Conservation (phyloP, 2,888 invertebrate genomes). For the Habroteleia sp. region DNA sequence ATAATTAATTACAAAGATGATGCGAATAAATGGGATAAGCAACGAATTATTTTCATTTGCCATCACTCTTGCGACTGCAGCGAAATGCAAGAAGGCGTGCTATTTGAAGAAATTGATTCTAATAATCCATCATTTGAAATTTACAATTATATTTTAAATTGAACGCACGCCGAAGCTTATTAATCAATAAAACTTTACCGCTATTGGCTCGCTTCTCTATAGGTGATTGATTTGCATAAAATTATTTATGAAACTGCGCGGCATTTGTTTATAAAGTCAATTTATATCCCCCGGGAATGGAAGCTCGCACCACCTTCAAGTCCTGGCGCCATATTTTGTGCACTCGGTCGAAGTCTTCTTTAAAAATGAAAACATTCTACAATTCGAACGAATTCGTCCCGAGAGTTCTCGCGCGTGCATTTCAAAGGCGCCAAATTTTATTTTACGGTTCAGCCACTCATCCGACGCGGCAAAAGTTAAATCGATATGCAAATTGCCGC, state of each 20-base stretch:
- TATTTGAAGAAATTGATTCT: too few relatives aligned
- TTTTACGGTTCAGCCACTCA: too few relatives aligned
- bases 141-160: constrained; percentile 9
- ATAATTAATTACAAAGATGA: too few relatives aligned
- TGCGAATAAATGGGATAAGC: too few relatives aligned
- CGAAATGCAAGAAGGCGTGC: too few relatives aligned
- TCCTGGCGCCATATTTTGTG: neutral
- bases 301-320: constrained; percentile 4
- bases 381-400: too few relatives aligned
- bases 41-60: too few relatives aligned
- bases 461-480: too few relatives aligned
- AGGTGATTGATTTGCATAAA: constrained; percentile 38
- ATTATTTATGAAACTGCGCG: constrained; percentile 8
- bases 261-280: neutral
- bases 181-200: constrained; percentile 37
- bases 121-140: neutral
- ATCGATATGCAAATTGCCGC: too few relatives aligned
- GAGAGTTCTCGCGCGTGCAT: too few relatives aligned
- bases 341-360: constrained; percentile 3
- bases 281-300: neutral
- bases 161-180: constrained; percentile 14
- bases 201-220: constrained; percentile 1
- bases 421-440: too few relatives aligned
- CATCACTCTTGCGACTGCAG: too few relatives aligned
- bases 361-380: constrained; percentile 1